Conservation (phyloP, 2,888 invertebrate species). For the Ornithoptera priamus region DNA sequence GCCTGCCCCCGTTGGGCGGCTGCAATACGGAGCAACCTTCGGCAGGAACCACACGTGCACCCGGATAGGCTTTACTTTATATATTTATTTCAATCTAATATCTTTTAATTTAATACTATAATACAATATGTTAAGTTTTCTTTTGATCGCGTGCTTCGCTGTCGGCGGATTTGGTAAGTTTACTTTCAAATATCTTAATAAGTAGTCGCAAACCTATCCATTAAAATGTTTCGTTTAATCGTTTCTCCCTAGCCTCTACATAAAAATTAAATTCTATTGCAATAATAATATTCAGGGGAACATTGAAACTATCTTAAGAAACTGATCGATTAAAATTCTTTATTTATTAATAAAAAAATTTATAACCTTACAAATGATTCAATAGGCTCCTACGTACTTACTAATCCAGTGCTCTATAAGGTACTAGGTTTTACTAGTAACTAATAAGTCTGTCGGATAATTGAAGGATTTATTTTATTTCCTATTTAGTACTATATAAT, state of each 20-base stretch:
- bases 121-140: conserved; percentile 58
- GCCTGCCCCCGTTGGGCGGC: conserved; percentile 47
- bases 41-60: conserved; percentile 66
- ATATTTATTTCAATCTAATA: conserved; percentile 36
- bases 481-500: neutral
- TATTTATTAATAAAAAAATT: neutral
- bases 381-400: neutral
- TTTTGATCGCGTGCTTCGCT: conserved; percentile 53
- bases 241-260: too few relatives aligned
- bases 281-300: neutral
- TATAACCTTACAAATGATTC: neutral
- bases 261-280: neutral
- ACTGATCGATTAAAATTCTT: neutral
- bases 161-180: conserved; percentile 64
- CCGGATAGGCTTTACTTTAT: conserved; percentile 39
- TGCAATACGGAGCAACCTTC: conserved; percentile 65
- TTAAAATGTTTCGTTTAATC: neutral
- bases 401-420: neutral
- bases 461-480: neutral
- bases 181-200: conserved; percentile 3
- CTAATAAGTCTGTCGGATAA: neutral
- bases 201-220: neutral
- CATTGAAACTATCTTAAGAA: neutral
- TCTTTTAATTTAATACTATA: neutral
- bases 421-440: neutral